These are phyloP conservation scores for Sminthurinus aureus DNA, from an alignment of 2,888 invertebrate species.

Conservation along the genomic window DNA sequence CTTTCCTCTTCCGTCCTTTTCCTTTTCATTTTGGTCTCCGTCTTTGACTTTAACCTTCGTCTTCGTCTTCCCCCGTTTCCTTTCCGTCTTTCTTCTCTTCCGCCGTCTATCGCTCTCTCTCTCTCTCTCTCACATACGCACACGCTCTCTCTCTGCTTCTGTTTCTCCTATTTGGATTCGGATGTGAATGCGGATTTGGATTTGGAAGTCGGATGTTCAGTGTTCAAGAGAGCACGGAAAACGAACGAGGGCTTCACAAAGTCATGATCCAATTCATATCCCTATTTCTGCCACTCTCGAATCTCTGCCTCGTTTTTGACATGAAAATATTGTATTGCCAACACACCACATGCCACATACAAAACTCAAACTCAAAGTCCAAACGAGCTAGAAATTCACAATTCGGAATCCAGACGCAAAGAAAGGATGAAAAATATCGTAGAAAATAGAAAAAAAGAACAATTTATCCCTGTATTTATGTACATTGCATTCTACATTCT, in stretches of 20 bases:
- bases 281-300: background rate
- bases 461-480: too few relatives aligned
- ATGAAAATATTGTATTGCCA: background rate
- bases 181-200: too few relatives aligned
- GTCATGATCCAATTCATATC: background rate
- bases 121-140: background rate
- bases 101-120: background rate
- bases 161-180: background rate
- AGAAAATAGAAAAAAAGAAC: too few relatives aligned
- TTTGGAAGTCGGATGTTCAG: too few relatives aligned
- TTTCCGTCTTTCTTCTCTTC: background rate
- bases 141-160: background rate
- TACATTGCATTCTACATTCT: too few relatives aligned
- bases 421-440: too few relatives aligned
- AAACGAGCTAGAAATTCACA: background rate
- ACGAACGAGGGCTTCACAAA: background rate
- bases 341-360: background rate
- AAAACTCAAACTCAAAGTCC: background rate
- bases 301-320: background rate
- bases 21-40: background rate
- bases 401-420: too few relatives aligned
- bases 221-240: background rate
- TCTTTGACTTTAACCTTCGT: too few relatives aligned
- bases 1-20: conserved; percentile 8
- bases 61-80: background rate